Percentiles rank a stretch among this genome's conserved stretches.
Conservation (phyloP, 2,888 invertebrate species). For the Drosophila mettleri region DNA sequence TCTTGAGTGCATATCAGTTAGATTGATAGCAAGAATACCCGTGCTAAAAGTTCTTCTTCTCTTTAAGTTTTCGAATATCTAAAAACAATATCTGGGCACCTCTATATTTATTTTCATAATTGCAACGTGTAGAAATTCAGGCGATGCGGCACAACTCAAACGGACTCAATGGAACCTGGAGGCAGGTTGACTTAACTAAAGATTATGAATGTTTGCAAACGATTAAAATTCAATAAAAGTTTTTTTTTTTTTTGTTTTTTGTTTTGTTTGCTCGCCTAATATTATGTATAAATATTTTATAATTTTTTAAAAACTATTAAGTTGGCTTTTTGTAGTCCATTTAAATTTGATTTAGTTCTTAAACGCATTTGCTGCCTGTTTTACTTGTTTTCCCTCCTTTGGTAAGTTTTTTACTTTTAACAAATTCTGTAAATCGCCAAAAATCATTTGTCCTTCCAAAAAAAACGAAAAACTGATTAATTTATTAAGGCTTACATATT, state of each 20-base stretch:
- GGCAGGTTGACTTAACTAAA: constrained; percentile 83
- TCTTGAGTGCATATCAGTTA: not conserved
- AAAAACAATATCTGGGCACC: constrained; percentile 38
- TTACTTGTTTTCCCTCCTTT: constrained; percentile 44
- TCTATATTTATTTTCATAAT: constrained; percentile 63
- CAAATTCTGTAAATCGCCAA: constrained; percentile 28
- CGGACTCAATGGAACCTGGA: constrained; percentile 83
- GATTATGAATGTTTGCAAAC: constrained; percentile 52
- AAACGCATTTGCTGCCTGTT: constrained; percentile 50
- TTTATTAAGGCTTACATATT: constrained; percentile 30
- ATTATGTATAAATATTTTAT: constrained; percentile 10
- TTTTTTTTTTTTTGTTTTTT: constrained; percentile 14
- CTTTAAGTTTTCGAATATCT: constrained; percentile 42
- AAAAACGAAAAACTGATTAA: constrained; percentile 14
- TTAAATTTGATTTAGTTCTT: constrained; percentile 37
- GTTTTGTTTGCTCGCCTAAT: constrained; percentile 15
- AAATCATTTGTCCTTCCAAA: constrained; percentile 39
- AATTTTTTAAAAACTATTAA: constrained; percentile 5
- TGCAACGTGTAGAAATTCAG: constrained; percentile 82
- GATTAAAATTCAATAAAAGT: constrained; percentile 55
- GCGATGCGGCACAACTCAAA: constrained; percentile 83
- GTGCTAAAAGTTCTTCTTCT: not conserved
- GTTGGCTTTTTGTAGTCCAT: constrained; percentile 37
- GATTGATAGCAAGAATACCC: not conserved
- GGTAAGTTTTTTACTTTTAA: constrained; percentile 55